Conservation (phyloP, 2,113 vertebrate genomes). For the cattle (Bos taurus) region DNA sequence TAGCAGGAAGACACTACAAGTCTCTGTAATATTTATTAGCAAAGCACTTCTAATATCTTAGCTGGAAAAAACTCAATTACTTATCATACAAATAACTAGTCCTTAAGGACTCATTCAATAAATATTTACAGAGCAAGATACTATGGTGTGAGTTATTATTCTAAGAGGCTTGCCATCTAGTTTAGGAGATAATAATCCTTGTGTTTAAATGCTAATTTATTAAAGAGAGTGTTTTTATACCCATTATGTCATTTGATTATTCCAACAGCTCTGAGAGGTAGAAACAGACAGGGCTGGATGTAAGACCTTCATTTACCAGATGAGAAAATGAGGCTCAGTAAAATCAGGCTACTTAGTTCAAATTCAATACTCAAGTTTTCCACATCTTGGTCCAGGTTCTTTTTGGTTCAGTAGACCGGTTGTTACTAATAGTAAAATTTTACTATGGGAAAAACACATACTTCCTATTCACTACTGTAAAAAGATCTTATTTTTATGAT, state of each 20-base stretch:
- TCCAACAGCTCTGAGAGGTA: not conserved
- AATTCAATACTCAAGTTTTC: not conserved
- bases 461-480: not conserved
- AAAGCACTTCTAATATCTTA: conserved; percentile 28
- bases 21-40: not conserved
- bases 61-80: not conserved
- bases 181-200: not conserved
- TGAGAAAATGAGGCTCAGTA: conserved; percentile 6
- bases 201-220: not conserved
- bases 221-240: conserved; percentile 7
- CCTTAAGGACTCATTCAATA: not conserved
- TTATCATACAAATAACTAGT: conserved; percentile 9
- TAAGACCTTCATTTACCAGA: conserved; percentile 5
- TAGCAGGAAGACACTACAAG: not conserved
- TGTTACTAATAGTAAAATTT: not conserved
- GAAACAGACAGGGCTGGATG: not conserved
- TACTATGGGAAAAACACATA: not conserved
- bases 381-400: not conserved
- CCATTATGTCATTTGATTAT: not conserved
- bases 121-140: not conserved
- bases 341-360: not conserved
- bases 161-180: not conserved
- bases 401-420: not conserved
- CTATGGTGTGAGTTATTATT: not conserved
- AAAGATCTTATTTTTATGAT: not conserved